Evolutionary conservation across 2,888 invertebrate genomes (phyloP).

Genomic region (Diaphora mendica): DNA sequence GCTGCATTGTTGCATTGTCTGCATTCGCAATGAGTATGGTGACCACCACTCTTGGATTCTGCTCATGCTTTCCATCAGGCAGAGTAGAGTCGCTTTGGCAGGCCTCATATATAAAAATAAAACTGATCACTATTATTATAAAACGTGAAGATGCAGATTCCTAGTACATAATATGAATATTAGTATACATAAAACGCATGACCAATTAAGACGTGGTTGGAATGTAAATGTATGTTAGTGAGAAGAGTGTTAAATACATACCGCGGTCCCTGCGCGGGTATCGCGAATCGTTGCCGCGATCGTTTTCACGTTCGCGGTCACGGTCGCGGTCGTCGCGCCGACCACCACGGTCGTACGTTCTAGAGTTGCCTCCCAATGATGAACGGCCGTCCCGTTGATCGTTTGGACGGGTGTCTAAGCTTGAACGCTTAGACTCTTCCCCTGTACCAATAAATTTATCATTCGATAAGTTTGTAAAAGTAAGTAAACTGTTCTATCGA

Average conservation of each 20-base stretch:
- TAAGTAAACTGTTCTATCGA: neutral
- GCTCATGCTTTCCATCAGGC: too few relatives aligned
- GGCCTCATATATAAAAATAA: too few relatives aligned
- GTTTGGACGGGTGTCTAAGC: slow-evolving; percentile 81
- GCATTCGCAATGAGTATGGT: too few relatives aligned
- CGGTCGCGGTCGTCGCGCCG: slow-evolving; percentile 85
- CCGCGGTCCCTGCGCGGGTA: slow-evolving; percentile 84
- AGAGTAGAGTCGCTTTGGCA: too few relatives aligned
- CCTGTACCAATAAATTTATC: slow-evolving; percentile 60
- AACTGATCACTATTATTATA: too few relatives aligned
- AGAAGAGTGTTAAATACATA: slow-evolving; percentile 48
- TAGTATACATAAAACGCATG: neutral
- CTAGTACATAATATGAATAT: neutral
- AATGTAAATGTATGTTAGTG: neutral
- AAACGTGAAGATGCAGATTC: neutral
- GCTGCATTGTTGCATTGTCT: too few relatives aligned
- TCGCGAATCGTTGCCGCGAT: slow-evolving; percentile 86
- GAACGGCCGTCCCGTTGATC: slow-evolving; percentile 78
- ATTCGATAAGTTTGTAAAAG: neutral
- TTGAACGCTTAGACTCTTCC: slow-evolving; percentile 83
- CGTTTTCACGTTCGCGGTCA: slow-evolving; percentile 86
- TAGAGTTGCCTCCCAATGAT: slow-evolving; percentile 82
- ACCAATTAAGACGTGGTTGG: neutral
- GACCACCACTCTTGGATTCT: too few relatives aligned
- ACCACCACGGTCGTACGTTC: slow-evolving; percentile 83